Base-by-base conservation (phyloP, 2,888 invertebrate genomes). In the Crioceris asparagi region DNA sequence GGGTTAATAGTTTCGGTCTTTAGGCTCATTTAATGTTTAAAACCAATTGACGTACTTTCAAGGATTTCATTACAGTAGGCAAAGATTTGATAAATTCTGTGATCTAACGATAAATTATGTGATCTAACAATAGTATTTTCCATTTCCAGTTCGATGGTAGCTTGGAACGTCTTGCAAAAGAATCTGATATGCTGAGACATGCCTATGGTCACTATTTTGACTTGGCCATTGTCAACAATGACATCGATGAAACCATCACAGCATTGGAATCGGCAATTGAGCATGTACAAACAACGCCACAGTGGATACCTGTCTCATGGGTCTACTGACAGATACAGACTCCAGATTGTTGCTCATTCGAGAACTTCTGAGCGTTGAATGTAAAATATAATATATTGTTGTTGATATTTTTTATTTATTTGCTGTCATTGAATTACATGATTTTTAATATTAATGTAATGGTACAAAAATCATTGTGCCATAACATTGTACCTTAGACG, bases 121-220 rank as follows among this genome's bases (percentile, higher is more conserved):
- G n/a, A n/a, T n/a, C n/a, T n/a, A n/a, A n/a, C 12, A 25, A n/a
- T 12, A 12, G n/a, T 14, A 40, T 39, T 36, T 31, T 48, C 37
- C 60, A 71, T 67, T 69, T 70, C 21, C 74, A 98, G 97, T 92
- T 87, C 60, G 98, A 98, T 66, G 97, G 96, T 39, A 97, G 96
- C 55, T 70, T 99, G 59, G 97, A 98, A 65, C 77, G 93, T 39
- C 70, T 98, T 48, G 88, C 92, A 17, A 90, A 91, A 55, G 98
- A 98, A 66, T 96, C 96, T 34, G 96, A 98, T 55, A 82, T 93
- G 66, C 72, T 99, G 45, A 83, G 92, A 23, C 88, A 91, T 61
- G 91, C 96, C 10, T 99, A 98, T 69, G 96, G 97, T 29, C 98
- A 98, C 67, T 91, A 91, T 69, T 98, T 98, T 72, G 98, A 99